phyloP scores from a whole-genome alignment of 92 coral and sea anemone species.

The Isaurus tuberculatus region DNA sequence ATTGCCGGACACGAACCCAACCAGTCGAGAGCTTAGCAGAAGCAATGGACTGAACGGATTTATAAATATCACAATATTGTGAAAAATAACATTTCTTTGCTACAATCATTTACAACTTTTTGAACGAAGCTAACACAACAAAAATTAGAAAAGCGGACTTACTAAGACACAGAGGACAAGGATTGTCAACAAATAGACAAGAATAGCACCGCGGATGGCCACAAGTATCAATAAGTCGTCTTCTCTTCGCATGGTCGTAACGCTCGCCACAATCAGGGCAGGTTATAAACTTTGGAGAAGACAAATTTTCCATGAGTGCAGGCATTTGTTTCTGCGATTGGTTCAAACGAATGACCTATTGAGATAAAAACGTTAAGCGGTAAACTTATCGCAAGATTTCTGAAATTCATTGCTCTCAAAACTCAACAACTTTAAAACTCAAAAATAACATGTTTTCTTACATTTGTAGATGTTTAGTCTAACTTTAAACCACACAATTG shows the following conservation, averaged over 20 bases:
- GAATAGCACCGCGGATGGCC: conserved; percentile 97
- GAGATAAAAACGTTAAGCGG: neutral
- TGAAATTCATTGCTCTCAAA: neutral
- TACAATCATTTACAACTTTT: neutral
- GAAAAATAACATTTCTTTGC: neutral
- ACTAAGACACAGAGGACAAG: conserved; percentile 92
- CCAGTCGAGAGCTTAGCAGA: too few relatives aligned
- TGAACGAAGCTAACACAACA: neutral
- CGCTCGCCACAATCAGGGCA: conserved; percentile 96
- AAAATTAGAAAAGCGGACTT: conserved; percentile 53
- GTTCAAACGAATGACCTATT: conserved; percentile 11
- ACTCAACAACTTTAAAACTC: neutral
- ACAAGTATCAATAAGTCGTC: conserved; percentile 93
- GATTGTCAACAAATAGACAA: conserved; percentile 87
- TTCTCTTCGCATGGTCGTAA: conserved; percentile 80
- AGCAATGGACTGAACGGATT: neutral
- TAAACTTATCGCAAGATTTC: neutral
- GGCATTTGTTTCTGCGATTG: conserved; percentile 68
- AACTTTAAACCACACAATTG: neutral
- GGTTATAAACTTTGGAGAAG: conserved; percentile 90
- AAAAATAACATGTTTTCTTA: neutral
- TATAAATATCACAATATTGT: neutral
- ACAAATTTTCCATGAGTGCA: conserved; percentile 73
- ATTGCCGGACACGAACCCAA: neutral
- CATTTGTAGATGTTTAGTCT: neutral